These are phyloP conservation scores for sheep (Ovis aries) DNA, from an alignment of 2,113 vertebrate genomes.

Conservation along the genomic window DNA sequence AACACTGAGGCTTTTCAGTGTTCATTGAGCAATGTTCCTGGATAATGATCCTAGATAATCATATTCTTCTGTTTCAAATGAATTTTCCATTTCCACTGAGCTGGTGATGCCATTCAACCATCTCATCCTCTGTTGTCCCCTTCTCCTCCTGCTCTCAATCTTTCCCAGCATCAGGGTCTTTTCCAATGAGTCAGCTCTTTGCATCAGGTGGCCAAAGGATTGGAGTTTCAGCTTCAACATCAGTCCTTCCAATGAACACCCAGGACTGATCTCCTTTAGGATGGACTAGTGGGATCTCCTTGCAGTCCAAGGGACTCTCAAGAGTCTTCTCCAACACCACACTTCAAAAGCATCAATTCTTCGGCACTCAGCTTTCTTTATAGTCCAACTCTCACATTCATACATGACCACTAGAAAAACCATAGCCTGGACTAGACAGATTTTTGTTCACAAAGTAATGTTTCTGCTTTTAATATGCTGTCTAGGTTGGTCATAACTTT, in stretches of 20 bases:
- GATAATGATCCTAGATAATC: not conserved
- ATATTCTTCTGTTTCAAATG: not conserved
- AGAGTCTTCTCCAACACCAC: no score
- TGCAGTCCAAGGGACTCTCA: no score
- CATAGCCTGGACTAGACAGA: not conserved
- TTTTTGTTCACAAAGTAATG: not conserved
- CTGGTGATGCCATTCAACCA: not conserved
- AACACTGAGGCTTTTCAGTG: not conserved
- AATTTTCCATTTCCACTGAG: not conserved
- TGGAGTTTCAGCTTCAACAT: not conserved
- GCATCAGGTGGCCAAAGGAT: not conserved
- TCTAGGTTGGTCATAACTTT: not conserved
- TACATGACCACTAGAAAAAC: not conserved
- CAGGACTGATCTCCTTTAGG: no score
- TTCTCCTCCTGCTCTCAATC: not conserved
- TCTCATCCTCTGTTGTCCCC: not conserved
- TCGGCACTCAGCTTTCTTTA: rapidly evolving
- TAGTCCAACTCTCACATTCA: not conserved
- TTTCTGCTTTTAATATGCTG: not conserved
- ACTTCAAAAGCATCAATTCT: no score
- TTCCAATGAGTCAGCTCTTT: not conserved
- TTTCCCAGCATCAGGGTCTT: not conserved
- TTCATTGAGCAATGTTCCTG: not conserved
- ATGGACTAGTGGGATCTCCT: no score
- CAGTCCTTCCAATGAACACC: not conserved